Conservation (phyloP, 1,140 invertebrate species). For the Dryas iulia region DNA sequence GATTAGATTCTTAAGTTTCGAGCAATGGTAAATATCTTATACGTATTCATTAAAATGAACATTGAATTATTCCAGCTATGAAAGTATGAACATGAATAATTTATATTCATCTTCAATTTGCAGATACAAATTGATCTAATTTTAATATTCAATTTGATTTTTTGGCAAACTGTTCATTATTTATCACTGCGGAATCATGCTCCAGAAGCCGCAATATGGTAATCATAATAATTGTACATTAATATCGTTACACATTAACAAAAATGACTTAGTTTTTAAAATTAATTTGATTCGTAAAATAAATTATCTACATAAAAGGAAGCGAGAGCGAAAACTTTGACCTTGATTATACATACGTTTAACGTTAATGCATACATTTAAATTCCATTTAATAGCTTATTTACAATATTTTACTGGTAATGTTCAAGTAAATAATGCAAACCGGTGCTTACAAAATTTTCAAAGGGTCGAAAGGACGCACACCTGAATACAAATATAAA, state of each 20-base stretch:
- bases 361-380: neutral
- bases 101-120: neutral
- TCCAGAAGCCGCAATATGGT: neutral
- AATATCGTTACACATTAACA: neutral
- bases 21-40: neutral
- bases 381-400: neutral
- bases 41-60: neutral
- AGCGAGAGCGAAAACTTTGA: neutral
- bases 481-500: slow-evolving; percentile 28
- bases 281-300: neutral
- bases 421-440: slow-evolving; percentile 12
- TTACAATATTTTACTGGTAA: neutral
- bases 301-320: neutral
- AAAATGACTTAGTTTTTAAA: neutral
- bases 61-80: neutral
- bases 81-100: neutral
- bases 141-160: neutral
- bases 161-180: neutral
- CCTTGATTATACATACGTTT: neutral
- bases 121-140: neutral
- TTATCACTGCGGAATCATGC: neutral
- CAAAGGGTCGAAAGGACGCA: slow-evolving; percentile 26
- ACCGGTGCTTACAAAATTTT: slow-evolving; percentile 10
- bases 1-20: neutral
- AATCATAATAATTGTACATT: neutral